Conservation (phyloP, 2,113 vertebrate genomes). For the Naja naja region DNA sequence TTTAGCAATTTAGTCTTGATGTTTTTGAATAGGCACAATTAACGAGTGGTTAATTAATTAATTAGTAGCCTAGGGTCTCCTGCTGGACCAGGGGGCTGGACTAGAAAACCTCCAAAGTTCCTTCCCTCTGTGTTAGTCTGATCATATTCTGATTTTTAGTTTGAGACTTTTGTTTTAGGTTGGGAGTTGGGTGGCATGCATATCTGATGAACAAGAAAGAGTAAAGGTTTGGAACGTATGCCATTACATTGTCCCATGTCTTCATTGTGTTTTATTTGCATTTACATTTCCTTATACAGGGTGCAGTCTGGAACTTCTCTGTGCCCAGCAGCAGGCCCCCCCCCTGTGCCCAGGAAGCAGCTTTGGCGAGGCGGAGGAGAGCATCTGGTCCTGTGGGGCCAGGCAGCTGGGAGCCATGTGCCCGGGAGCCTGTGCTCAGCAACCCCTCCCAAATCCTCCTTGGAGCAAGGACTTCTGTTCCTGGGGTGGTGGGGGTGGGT, state of each 20-base stretch:
- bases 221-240: not conserved
- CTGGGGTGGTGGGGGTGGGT: too few species aligned
- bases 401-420: not conserved
- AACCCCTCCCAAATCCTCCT: not conserved
- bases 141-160: not conserved
- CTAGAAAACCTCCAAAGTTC: not conserved
- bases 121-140: not conserved
- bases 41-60: not conserved
- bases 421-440: not conserved
- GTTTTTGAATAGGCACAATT: not conserved
- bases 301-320: not conserved
- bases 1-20: not conserved
- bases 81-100: not conserved
- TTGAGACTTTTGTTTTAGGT: not conserved
- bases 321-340: not conserved
- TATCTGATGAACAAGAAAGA: not conserved
- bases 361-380: not conserved
- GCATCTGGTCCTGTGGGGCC: not conserved
- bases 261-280: not conserved
- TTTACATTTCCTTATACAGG: not conserved
- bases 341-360: not conserved
- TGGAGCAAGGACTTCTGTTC: not conserved
- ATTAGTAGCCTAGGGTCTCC: not conserved
- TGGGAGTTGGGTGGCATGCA: not conserved
- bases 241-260: not conserved